phyloP scores from a whole-genome alignment of 1,140 invertebrate species.

The Lepidostoma basale region DNA sequence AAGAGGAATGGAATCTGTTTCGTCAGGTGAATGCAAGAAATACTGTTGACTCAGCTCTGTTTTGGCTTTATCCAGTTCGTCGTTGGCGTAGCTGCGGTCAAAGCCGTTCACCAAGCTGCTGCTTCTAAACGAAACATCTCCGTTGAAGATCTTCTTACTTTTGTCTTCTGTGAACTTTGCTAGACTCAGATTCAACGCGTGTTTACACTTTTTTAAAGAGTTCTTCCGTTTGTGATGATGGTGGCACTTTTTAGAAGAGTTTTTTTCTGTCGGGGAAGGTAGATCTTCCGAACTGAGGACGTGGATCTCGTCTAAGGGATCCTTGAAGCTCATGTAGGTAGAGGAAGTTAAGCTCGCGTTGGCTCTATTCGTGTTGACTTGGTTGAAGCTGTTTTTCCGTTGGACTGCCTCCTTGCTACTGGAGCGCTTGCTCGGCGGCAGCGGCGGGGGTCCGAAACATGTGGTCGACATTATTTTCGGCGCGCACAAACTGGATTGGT shows the following conservation, averaged over 20 bases:
- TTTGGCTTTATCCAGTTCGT: conserved; percentile 53
- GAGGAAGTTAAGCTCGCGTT: conserved; percentile 50
- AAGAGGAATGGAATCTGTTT: conserved; percentile 53
- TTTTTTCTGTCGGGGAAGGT: conserved; percentile 48
- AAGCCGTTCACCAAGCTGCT: conserved; percentile 40
- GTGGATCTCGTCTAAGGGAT: conserved; percentile 56
- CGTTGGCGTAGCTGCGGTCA: conserved; percentile 52
- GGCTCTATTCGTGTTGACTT: not conserved
- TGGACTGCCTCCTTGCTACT: conserved; percentile 31
- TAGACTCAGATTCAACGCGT: conserved; percentile 41
- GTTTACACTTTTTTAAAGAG: conserved; percentile 44
- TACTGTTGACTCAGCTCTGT: conserved; percentile 34
- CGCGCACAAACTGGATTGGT: not conserved
- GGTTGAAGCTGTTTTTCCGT: conserved; percentile 36
- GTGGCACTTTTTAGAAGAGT: conserved; percentile 31
- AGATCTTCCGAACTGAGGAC: conserved; percentile 60
- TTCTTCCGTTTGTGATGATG: conserved; percentile 45
- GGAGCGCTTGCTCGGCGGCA: conserved; percentile 47
- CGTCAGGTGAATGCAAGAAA: conserved; percentile 47
- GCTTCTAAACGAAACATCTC: conserved; percentile 36
- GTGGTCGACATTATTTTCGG: conserved; percentile 40
- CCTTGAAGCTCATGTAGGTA: conserved; percentile 62
- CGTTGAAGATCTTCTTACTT: conserved; percentile 18
- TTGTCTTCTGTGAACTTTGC: conserved; percentile 39
- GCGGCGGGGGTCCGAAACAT: conserved; percentile 49